Evolutionary conservation across 2,888 invertebrate species (phyloP), one percentile per base, ranked within the genome.

Genomic region (Tortricodes alternella): DNA sequence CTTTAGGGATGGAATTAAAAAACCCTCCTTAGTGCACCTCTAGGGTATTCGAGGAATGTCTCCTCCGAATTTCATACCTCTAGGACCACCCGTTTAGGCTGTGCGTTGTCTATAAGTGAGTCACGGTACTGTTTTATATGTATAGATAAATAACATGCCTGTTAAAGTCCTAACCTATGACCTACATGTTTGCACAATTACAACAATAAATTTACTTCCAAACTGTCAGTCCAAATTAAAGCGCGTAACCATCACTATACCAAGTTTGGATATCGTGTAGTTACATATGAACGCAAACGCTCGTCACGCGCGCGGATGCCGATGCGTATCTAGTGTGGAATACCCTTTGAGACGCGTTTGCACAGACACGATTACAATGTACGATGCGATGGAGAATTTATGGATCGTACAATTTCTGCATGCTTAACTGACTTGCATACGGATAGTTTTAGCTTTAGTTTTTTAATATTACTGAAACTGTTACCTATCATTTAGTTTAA

Each of bases 311-410:
- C 57, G 60, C 60, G 62, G 50, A 46, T 55, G 52, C 59, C 59
- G 50, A 60, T 51, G 61, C 61, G 66, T 63, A 66, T 66, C 66
- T 62, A 64, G 64, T 63, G 65, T 66, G 62, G 63, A 66, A 64
- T 66, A 62, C 60, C 60, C 63, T 60, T 64, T 62, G 62, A 50
- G 44, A 37, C 48, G 23, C 55, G 1, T 53, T 53, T 35, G 34
- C 39, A 48, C 46, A 19, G 29, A 11, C 1, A 13, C 46, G 46
- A 53, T 29, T 23, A 8, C 13, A n/a, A 35, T 34, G 24, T 5
- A 11, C n/a, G 9, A 24, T 27, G 27, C 9, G 29, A n/a, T 29
- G 29, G 29, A 29, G 29, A 11, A 29, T 29, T 29, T 9, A 9
- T 11, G 29, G 5, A n/a, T n/a, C n/a, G n/a, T n/a, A n/a, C n/a